Conservation (phyloP, 2,888 invertebrate genomes). For the Aricia artaxerxes region DNA sequence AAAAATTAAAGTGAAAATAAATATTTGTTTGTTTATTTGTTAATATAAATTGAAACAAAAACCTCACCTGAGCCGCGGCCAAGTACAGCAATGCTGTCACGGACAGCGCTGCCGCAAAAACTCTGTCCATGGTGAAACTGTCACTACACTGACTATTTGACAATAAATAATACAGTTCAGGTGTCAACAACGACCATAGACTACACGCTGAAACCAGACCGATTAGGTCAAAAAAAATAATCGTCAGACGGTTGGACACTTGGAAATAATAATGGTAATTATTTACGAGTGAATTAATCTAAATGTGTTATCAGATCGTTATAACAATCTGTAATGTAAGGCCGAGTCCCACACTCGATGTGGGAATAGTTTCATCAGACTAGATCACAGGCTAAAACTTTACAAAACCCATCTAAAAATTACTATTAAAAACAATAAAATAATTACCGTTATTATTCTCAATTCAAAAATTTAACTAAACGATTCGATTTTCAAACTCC, state of each 20-base stretch:
- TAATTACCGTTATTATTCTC: conserved; percentile 19
- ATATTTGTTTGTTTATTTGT: no score
- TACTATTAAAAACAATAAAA: not conserved
- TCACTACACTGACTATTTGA: conserved; percentile 29
- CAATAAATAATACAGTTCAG: conserved; percentile 15
- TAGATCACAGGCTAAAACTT: not conserved
- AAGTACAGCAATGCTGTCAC: conserved; percentile 50
- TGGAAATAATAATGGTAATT: conserved; percentile 3
- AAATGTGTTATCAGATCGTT: conserved; percentile 15
- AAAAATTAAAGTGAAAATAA: no score
- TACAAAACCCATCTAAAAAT: not conserved
- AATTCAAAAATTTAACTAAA: not conserved
- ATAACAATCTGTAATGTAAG: conserved; percentile 22
- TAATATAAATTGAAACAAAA: not conserved
- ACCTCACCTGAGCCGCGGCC: conserved; percentile 54
- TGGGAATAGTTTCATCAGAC: conserved; percentile 13
- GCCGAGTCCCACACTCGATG: conserved; percentile 17
- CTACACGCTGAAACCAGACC: not conserved
- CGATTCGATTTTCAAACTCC: not conserved
- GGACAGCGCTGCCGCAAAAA: conserved; percentile 52
- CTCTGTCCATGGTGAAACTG: conserved; percentile 53
- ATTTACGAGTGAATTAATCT: not conserved
- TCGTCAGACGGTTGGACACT: not conserved
- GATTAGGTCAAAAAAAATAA: not conserved
- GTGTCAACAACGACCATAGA: conserved; percentile 17